Base-by-base conservation (phyloP, 2,888 invertebrate genomes). In the Leucophenga maculata region DNA sequence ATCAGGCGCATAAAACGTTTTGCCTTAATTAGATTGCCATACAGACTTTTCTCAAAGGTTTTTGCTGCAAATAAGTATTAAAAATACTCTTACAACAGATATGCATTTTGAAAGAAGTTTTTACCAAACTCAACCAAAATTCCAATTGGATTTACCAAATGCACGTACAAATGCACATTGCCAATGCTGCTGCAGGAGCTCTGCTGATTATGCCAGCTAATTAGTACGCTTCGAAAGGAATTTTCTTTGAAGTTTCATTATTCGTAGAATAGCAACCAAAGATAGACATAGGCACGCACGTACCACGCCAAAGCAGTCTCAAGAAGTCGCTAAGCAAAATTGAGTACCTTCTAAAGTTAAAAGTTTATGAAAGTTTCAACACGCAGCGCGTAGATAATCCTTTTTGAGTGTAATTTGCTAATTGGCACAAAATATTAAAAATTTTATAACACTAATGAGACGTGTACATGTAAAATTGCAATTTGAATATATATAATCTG, bases 401-500 rank as follows among this genome's bases (percentile, higher is more conserved):
- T 9, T 22, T 8, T 16, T 9, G 11, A 22, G 6, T 22, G 26
- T 20, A 55, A 22, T 55, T 22, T 46, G 62, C 39, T 44, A 62
- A 62, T 62, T 62, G 20, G 39, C 48, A n/a, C n/a, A 64, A 60
- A 64, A 64, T 48, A 48, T 64, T 50, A 64, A 64, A 64, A 64
- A 64, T 64, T 64, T 64, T 64, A 64, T 48, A 22, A 26, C 48
- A 26, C 46, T n/a, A 20, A 22, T 46, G 22, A 11, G 32, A 64
- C 62, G 62, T 64, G 62, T 48, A 20, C 26, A 26, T 11, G 22
- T 50, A 16, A 16, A 50, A 50, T 39, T 50, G 50, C 16, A 50
- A 11, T 50, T 50, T 11, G 16, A n/a, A 50, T 16, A 13, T n/a
- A 2, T 50, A n/a, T n/a, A n/a, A n/a, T n/a, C n/a, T n/a, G n/a